phyloP scores from a whole-genome alignment of 1,140 invertebrate species.

The Acyrthosiphon pisum region DNA sequence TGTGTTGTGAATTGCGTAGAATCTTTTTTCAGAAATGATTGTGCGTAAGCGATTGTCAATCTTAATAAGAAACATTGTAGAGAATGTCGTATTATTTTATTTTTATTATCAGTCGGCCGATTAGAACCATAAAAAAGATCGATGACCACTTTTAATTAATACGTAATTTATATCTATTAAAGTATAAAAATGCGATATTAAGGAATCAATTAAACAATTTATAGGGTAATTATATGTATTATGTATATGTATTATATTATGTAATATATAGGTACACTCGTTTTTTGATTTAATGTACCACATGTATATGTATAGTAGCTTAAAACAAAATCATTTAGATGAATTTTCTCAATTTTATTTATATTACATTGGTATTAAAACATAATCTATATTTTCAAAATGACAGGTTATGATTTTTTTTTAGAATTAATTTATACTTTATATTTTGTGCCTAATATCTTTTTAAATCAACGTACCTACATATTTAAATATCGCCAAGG shows the following conservation, averaged over 20 bases:
- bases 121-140: background rate
- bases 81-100: background rate
- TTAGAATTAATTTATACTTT: background rate
- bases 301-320: background rate
- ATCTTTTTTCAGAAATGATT: background rate
- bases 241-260: background rate
- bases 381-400: background rate
- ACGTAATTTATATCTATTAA: slow-evolving; percentile 52
- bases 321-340: background rate
- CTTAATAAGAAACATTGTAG: background rate
- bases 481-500: background rate
- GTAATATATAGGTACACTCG: background rate
- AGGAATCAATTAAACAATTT: slow-evolving; percentile 13
- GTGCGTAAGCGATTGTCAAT: slow-evolving; percentile 7
- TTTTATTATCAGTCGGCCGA: background rate
- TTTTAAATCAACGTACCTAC: background rate
- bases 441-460: background rate
- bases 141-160: slow-evolving; percentile 27
- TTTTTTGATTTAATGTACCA: background rate
- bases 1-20: background rate
- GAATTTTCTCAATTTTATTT: background rate
- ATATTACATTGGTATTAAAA: background rate
- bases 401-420: background rate
- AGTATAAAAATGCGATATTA: slow-evolving; percentile 24
- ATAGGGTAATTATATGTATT: background rate